Evolutionary conservation across 2,797 vertebrate genomes (phyloP), one percentile per base, ranked within the genome.

Genomic region (Alosa sapidissima): DNA sequence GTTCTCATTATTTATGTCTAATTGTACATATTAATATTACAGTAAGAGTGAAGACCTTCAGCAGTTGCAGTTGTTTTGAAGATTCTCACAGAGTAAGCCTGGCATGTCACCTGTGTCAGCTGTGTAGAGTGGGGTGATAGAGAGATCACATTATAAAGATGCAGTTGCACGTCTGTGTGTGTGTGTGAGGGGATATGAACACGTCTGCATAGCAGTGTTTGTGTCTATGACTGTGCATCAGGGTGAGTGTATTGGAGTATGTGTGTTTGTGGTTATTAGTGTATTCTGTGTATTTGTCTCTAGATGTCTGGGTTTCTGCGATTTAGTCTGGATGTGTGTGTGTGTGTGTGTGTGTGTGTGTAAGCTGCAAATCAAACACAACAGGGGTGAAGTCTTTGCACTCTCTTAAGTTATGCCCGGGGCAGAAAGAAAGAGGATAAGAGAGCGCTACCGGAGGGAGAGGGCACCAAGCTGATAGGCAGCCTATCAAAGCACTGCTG

Each of bases 401-500:
- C 81, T 81, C 33, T 19, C 13, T 47, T 47, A 16, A 8, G 41
- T 45, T 78, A 47, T 78, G 72, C 41, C 72, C 47, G 36, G 41
- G 72, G 72, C 41, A 72, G 65, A 72, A 14, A 41, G 33, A 78
- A 16, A 78, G 41, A 47, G 16, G 36, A 78, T 19, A 78, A 21
- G 36, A 78, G 41, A 45, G 68, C 5, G 72, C 72, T 45, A 47
- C 36, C 16, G 21, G 36, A 47, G 36, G 10, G 33, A 36, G n/a
- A 24, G 62, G 52, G 52, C 13, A 16, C 9, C 2, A 24, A 68
- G 14, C 41, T 78, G 14, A 45, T 14, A 21, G 72, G 6, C 36
- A 78, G 72, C 41, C 41, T 45, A 47, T 78, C 72, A 78, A 78
- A 78, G 72, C 72, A 78, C 5, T 16, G 72, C 72, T 19, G 36